Evolutionary conservation across 2,888 invertebrate genomes (phyloP).

Genomic region (Macrosiphum euphorbiae): DNA sequence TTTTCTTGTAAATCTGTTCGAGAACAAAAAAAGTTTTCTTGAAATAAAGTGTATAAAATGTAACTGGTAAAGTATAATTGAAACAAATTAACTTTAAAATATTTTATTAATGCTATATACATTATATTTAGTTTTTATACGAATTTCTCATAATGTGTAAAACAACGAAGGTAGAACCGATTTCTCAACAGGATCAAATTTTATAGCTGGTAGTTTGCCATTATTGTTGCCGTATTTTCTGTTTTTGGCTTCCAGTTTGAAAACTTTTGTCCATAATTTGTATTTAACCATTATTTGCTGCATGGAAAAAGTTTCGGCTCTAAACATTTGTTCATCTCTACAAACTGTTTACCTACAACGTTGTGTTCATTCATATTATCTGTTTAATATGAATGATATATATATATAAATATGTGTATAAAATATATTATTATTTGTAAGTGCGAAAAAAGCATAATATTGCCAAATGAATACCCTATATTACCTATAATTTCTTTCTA

Average conservation of each 20-base stretch:
- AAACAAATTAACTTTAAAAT: constrained; percentile 40
- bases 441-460: background rate
- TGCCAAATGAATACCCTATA: background rate
- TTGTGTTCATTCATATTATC: background rate
- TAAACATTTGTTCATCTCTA: constrained; percentile 52
- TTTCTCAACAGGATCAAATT: constrained; percentile 51
- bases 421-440: background rate
- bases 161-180: constrained; percentile 47
- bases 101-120: constrained; percentile 38
- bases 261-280: constrained; percentile 62
- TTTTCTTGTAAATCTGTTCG: constrained; percentile 22
- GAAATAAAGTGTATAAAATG: background rate
- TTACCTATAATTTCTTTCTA: background rate
- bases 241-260: constrained; percentile 54
- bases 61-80: constrained; percentile 16
- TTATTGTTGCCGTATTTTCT: constrained; percentile 45
- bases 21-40: constrained; percentile 5
- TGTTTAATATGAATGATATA: background rate
- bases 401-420: background rate
- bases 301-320: constrained; percentile 47
- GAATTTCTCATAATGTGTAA: constrained; percentile 15
- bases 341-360: constrained; percentile 23
- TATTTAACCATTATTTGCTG: constrained; percentile 45
- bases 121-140: background rate
- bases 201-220: constrained; percentile 60